Evolutionary conservation across 2,888 invertebrate species (phyloP).

Genomic region (Acanthosepion pharaonis): DNA sequence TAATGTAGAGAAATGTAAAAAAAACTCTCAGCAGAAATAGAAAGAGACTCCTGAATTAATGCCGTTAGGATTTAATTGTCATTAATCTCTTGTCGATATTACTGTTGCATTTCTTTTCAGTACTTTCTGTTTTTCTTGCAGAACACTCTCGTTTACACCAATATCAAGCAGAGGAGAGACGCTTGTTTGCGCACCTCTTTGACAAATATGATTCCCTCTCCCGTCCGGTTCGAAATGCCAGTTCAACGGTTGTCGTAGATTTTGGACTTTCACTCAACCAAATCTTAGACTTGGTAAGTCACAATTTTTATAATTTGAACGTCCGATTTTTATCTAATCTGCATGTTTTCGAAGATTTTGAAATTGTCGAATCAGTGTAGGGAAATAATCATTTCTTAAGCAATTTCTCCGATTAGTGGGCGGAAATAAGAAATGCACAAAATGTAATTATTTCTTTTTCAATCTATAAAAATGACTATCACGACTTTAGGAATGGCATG

Average conservation of each 20-base stretch:
- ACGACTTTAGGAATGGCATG: too few species aligned
- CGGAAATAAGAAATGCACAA: too few species aligned
- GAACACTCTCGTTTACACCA: slow-evolving; percentile 37
- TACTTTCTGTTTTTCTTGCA: neutral
- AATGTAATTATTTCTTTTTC: too few species aligned
- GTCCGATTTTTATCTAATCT: neutral
- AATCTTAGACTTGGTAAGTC: slow-evolving; percentile 68
- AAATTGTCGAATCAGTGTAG: neutral
- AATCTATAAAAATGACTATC: too few species aligned
- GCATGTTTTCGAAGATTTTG: neutral
- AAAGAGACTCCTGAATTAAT: neutral
- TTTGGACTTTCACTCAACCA: slow-evolving; percentile 68
- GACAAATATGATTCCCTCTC: slow-evolving; percentile 64
- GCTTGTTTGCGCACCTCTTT: slow-evolving; percentile 62
- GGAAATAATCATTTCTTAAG: too few species aligned
- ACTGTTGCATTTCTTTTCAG: neutral
- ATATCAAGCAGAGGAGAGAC: slow-evolving; percentile 58
- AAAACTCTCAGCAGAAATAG: too few species aligned
- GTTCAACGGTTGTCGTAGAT: slow-evolving; percentile 61
- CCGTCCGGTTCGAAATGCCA: slow-evolving; percentile 66
- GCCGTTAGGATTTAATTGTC: too few species aligned
- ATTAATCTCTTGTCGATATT: too few species aligned
- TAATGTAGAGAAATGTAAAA: too few species aligned
- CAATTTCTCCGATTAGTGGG: too few species aligned
- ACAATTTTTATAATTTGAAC: neutral